Conservation (phyloP, 2,797 vertebrate species). For the Liparis tanakae region DNA sequence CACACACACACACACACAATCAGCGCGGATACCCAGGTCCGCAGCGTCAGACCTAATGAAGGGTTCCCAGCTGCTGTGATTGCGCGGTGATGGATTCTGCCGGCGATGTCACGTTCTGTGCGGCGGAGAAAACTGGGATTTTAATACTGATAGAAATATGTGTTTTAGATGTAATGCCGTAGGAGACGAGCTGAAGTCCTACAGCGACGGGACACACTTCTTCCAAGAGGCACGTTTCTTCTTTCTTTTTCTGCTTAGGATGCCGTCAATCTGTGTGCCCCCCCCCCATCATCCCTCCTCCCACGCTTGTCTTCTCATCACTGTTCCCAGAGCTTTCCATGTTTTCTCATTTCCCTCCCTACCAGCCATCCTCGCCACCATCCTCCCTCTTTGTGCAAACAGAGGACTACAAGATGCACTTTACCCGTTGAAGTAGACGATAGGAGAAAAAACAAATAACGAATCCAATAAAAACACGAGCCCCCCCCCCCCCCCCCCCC, state of each 20-base stretch:
- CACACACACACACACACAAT: background rate
- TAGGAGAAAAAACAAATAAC: background rate
- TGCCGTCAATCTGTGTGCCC: background rate
- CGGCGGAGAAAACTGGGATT: conserved; percentile 31
- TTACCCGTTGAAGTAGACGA: conserved; percentile 19
- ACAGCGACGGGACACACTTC: background rate
- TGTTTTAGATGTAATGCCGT: background rate
- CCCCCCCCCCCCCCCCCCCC: background rate
- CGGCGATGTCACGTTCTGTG: conserved; percentile 34
- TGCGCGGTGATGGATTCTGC: conserved; percentile 50
- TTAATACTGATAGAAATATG: conserved; percentile 13
- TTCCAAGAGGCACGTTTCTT: background rate
- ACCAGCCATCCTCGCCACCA: background rate
- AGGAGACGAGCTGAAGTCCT: conserved; percentile 18
- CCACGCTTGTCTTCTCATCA: background rate
- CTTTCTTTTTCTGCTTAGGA: background rate
- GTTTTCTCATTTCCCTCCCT: conserved; percentile 31
- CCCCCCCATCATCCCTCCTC: background rate
- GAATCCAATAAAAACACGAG: conserved; percentile 69
- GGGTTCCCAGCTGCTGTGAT: conserved; percentile 57
- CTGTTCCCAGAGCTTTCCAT: conserved; percentile 9
- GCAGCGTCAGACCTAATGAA: conserved; percentile 50
- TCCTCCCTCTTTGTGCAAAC: conserved; percentile 44
- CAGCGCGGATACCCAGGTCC: background rate
- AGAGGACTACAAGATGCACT: conserved; percentile 21